Conservation (phyloP, 2,113 vertebrate genomes). For the Ceyx cyanopectus region DNA sequence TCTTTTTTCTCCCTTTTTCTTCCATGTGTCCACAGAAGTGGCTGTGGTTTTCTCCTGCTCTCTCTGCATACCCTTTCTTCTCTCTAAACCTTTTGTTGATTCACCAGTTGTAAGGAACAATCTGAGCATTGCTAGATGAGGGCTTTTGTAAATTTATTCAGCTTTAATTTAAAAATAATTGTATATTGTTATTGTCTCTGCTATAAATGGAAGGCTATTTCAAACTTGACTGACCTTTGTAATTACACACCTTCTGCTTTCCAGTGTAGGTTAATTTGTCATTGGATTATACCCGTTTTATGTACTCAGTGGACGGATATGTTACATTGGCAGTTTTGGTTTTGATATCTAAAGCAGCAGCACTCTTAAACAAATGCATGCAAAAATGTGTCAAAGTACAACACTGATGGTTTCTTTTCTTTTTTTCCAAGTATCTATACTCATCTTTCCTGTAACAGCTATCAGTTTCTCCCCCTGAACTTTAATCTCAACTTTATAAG, state of each 20-base stretch:
- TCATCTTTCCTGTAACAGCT: not conserved
- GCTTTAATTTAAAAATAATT: not conserved
- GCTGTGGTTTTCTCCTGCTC: not conserved
- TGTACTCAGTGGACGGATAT: not conserved
- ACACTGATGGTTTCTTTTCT: not conserved
- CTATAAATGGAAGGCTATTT: constrained; percentile 1
- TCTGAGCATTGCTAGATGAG: not conserved
- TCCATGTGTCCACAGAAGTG: not conserved
- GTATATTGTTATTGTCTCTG: not conserved
- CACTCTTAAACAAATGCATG: not conserved
- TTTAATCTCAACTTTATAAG: not conserved
- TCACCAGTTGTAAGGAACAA: not conserved
- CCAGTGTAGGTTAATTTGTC: not conserved
- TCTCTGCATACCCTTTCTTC: not conserved
- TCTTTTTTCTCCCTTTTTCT: not conserved
- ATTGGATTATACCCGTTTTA: not conserved
- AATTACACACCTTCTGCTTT: constrained; percentile 18
- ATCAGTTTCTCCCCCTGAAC: not conserved
- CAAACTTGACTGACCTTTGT: not conserved
- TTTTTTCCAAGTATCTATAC: not conserved
- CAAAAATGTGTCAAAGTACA: not conserved
- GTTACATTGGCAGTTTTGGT: not conserved
- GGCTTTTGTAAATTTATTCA: not conserved
- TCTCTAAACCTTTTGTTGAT: not conserved
- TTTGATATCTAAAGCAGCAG: not conserved